phyloP scores from a whole-genome alignment of 2,113 vertebrate genomes.

The Poeciliopsis turrubarensis region DNA sequence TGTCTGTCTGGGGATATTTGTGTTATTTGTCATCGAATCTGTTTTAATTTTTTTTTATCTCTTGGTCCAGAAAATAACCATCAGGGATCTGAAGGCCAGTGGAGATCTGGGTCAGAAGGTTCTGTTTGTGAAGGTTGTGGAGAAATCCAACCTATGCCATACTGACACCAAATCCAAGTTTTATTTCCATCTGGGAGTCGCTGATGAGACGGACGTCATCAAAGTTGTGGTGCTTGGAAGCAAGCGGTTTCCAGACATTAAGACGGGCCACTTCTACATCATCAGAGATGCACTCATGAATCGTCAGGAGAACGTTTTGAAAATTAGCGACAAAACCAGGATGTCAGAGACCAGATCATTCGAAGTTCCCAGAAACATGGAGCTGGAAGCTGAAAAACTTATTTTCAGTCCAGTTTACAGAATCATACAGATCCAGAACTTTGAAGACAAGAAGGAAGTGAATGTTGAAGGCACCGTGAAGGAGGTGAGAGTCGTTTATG shows the following conservation, averaged over 20 bases:
- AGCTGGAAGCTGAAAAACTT: not conserved
- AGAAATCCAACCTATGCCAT: not conserved
- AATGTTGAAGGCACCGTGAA: slow-evolving; percentile 11
- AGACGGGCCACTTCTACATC: not conserved
- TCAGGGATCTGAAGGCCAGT: not conserved
- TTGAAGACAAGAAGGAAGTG: not conserved
- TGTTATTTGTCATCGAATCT: not conserved
- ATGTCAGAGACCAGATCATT: fast-evolving
- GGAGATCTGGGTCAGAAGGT: fast-evolving
- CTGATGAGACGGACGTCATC: not conserved
- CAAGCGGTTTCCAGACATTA: fast-evolving
- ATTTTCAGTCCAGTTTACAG: not conserved
- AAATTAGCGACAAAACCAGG: fast-evolving
- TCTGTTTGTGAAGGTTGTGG: not conserved
- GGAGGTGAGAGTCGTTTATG: not conserved
- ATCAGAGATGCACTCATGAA: not conserved
- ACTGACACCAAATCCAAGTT: fast-evolving
- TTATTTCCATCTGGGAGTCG: not conserved
- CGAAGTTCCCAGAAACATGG: not conserved
- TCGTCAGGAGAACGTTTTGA: fast-evolving
- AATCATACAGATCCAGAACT: fast-evolving
- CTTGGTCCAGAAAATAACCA: not conserved
- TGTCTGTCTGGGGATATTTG: too few relatives aligned
- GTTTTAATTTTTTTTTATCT: not conserved
- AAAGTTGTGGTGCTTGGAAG: slow-evolving; percentile 10